Evolutionary conservation across 2,797 vertebrate species (phyloP), one percentile per base, ranked within the genome.

Genomic region (Sebastes vulpes): DNA sequence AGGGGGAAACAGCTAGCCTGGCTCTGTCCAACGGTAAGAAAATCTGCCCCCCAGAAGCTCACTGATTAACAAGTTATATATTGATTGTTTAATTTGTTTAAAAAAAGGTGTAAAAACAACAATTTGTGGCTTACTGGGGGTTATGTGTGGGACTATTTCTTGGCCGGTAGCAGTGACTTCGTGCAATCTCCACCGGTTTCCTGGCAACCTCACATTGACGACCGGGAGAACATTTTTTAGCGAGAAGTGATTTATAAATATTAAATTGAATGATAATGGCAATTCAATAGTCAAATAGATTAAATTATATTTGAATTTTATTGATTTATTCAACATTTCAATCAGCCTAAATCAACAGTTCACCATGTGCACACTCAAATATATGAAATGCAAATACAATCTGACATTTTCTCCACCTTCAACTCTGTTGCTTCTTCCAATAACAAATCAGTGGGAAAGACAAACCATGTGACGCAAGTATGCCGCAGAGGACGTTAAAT

Each of bases 311-410:
- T 35, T 1, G 9, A 28, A 61, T 23, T 72, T 9, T 23, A 75
- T 70, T 60, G 28, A 81, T 77, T 79, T 81, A 81, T 82, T 86
- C 42, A 77, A 61, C 28, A 53, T 80, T 75, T 78, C 28, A 86
- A 76, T 82, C 69, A 1, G 3, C 48, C 54, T 67, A 56, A 84
- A 82, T 63, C 63, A 76, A 46, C 59, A 59, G 58, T 48, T 72
- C 65, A 70, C 20, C 29, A 32, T 65, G 31, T 56, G 53, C 46
- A 56, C 38, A 74, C 42, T 81, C n/a, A 64, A 53, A 75, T 77
- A 60, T 50, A n/a, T 59, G 42, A 35, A 53, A 71, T 48, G 52
- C 83, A 79, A 84, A 85, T 60, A 79, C 6, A 32, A 68, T 57
- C 57, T 53, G 73, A 75, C 14, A 67, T 65, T 31, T 50, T 21